These are phyloP conservation scores for Heptranchias perlo DNA, from an alignment of 2,113 vertebrate genomes.

Conservation along the genomic window DNA sequence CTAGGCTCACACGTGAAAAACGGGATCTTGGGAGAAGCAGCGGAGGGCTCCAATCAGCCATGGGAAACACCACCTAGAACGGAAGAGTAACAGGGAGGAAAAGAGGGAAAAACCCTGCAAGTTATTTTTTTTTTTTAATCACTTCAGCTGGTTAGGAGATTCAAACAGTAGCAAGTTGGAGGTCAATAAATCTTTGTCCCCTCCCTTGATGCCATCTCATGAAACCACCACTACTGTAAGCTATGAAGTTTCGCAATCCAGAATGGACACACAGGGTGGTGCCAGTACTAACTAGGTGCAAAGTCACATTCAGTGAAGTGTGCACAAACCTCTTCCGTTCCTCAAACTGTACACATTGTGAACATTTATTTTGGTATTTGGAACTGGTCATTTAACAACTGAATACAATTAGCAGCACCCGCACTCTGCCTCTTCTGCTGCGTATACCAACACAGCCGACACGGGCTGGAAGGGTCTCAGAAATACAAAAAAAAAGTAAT, in stretches of 20 bases:
- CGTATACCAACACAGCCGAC: background rate
- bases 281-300: background rate
- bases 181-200: background rate
- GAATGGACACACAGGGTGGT: background rate
- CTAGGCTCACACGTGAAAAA: background rate
- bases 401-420: conserved; percentile 20
- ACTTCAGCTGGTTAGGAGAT: background rate
- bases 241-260: background rate
- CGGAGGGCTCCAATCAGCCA: background rate
- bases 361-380: conserved; percentile 13
- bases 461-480: background rate
- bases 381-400: conserved; percentile 15
- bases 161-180: background rate
- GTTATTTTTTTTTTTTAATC: background rate
- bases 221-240: background rate
- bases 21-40: background rate
- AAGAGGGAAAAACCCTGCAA: background rate
- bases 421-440: background rate
- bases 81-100: background rate
- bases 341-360: background rate
- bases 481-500: background rate
- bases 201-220: background rate
- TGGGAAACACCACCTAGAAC: background rate
- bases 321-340: conserved; percentile 3
- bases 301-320: background rate